phyloP scores from a whole-genome alignment of 2,797 vertebrate genomes.

The Neomorphus geoffroyi region DNA sequence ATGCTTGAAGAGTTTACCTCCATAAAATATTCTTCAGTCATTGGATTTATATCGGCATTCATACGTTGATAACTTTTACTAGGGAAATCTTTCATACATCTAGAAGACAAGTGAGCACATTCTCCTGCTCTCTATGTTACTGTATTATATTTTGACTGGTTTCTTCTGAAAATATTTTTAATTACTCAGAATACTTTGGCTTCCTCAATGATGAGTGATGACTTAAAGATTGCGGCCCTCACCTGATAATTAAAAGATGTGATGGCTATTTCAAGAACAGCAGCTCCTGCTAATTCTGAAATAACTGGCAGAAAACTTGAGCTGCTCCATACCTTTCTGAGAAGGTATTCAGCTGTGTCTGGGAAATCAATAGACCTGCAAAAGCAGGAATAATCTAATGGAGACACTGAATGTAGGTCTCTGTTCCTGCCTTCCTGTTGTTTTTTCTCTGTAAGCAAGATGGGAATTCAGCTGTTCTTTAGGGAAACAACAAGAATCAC shows the following conservation, averaged over 20 bases:
- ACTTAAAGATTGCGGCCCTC: neutral
- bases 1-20: neutral
- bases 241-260: neutral
- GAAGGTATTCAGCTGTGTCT: no score
- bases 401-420: neutral
- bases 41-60: neutral
- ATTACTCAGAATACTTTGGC: neutral
- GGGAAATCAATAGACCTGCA: neutral
- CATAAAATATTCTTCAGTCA: neutral
- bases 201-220: neutral
- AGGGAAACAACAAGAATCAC: neutral
- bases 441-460: neutral
- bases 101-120: neutral
- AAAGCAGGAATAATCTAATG: neutral
- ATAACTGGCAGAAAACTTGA: neutral
- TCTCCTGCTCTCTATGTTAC: neutral
- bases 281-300: neutral
- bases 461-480: neutral
- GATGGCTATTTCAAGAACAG: neutral
- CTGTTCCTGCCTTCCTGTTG: neutral
- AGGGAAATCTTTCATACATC: neutral
- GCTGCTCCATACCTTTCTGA: neutral
- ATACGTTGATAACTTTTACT: neutral
- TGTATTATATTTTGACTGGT: neutral
- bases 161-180: neutral